These are phyloP conservation scores for Pheosia tremula DNA, from an alignment of 2,888 invertebrate genomes.

Conservation along the genomic window DNA sequence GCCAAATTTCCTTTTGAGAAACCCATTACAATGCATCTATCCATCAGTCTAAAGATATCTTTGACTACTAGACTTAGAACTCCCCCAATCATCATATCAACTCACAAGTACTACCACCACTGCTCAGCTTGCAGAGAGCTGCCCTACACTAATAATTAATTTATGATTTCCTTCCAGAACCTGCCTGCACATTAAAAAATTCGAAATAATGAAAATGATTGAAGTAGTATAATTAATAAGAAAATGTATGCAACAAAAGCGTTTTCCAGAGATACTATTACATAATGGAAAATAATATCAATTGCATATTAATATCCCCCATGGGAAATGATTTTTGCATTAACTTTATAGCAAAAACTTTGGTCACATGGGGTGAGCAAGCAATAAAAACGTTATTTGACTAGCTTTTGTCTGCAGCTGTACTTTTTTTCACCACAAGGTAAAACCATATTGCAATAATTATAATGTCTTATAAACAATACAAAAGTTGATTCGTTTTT, in stretches of 20 bases:
- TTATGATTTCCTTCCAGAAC: too few relatives aligned
- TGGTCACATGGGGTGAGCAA: constrained; percentile 19
- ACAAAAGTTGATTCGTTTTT: too few relatives aligned
- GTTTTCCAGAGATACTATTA: constrained; percentile 54
- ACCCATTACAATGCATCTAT: too few relatives aligned
- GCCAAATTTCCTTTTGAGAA: not conserved
- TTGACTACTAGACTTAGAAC: too few relatives aligned
- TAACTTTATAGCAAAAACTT: constrained; percentile 23
- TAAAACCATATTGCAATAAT: not conserved
- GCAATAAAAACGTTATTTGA: not conserved
- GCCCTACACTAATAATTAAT: too few relatives aligned
- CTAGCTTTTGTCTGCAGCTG: not conserved
- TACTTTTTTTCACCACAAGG: not conserved
- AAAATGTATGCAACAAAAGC: constrained; percentile 68
- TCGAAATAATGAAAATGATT: too few relatives aligned
- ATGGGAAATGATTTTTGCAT: constrained; percentile 22
- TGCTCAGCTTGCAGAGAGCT: too few relatives aligned
- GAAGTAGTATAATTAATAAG: not conserved
- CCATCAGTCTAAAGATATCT: too few relatives aligned
- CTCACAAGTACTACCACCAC: too few relatives aligned
- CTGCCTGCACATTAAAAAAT: too few relatives aligned
- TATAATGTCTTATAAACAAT: too few relatives aligned
- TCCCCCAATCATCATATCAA: too few relatives aligned
- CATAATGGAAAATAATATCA: constrained; percentile 63
- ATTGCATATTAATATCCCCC: constrained; percentile 50